Evolutionary conservation across 2,797 vertebrate species (phyloP), one percentile per base, ranked within the genome.

Genomic region (Valencia hispanica): DNA sequence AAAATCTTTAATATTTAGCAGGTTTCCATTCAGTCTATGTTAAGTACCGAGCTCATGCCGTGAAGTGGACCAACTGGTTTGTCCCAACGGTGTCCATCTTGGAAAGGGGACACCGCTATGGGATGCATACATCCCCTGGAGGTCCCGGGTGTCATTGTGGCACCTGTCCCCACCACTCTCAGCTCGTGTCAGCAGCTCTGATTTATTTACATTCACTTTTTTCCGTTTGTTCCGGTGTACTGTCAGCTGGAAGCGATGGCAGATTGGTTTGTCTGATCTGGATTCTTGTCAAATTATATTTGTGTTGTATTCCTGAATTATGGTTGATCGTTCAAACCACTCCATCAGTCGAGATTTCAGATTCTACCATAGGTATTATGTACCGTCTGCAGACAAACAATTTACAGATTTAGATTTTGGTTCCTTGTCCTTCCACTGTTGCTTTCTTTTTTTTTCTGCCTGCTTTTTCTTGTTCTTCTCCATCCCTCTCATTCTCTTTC

Each of bases 131-230:
- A 87, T 92, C 88, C 90, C 81, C 74, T 75, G 85, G 91, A 93
- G 92, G 89, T 88, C 77, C 75, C 72, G 22, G 77, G 90, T 90
- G 91, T 92, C 91, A 89, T 87, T 82, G 89, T 87, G 82, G 84
- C 94, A 95, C 94, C 94, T 95, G 93, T 95, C 93, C 82, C 78
- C 79, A 89, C 89, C 79, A 83, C 90, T 94, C 93, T 89, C 81
- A 30, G 79, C 51, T 65, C 14, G 47, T 80, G 90, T 92, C 91
- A 91, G 79, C 91, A 86, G 85, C 89, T 85, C 86, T 72, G 82
- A 91, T 93, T 91, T 93, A 91, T 92, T 93, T 88, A 91, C 84
- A 90, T 94, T 91, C 89, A 77, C 86, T 80, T 81, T 88, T 87
- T 75, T 78, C 72, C 41, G 70, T 91, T 93, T 88, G 84, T 73